Evolutionary conservation across 2,113 vertebrate genomes (phyloP).

Genomic region (Forbesichthys papilliferus): DNA sequence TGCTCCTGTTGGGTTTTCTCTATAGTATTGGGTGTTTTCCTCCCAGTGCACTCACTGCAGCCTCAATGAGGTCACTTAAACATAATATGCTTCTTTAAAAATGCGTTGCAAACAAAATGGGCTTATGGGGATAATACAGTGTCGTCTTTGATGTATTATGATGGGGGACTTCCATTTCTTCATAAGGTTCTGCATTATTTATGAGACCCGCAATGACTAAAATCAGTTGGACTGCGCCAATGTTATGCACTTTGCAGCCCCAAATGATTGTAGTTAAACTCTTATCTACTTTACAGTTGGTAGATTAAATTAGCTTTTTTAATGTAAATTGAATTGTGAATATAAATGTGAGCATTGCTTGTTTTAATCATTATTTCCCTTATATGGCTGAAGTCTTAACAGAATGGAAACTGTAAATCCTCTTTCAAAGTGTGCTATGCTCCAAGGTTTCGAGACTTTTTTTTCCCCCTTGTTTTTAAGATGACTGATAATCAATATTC

Average conservation of each 20-base stretch:
- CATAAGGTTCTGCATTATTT: slow-evolving; percentile 69
- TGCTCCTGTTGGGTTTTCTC: slow-evolving; percentile 32
- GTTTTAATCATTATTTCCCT: slow-evolving; percentile 47
- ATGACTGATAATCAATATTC: slow-evolving; percentile 69
- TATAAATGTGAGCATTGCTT: slow-evolving; percentile 46
- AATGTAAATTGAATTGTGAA: slow-evolving; percentile 56
- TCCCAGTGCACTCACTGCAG: slow-evolving; percentile 73
- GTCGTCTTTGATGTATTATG: slow-evolving; percentile 56
- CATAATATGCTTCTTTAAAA: slow-evolving; percentile 60
- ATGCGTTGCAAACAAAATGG: slow-evolving; percentile 53
- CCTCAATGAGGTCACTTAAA: slow-evolving; percentile 79
- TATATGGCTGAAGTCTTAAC: slow-evolving; percentile 45
- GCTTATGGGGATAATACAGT: slow-evolving; percentile 51
- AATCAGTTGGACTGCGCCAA: slow-evolving; percentile 67
- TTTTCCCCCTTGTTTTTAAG: slow-evolving; percentile 33
- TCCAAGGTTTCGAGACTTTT: slow-evolving; percentile 45
- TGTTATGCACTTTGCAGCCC: slow-evolving; percentile 71
- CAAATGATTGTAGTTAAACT: slow-evolving; percentile 67
- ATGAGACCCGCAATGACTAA: slow-evolving; percentile 66
- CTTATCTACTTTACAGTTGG: slow-evolving; percentile 58
- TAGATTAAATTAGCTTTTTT: slow-evolving; percentile 61
- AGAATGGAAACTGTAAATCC: slow-evolving; percentile 41
- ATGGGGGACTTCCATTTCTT: slow-evolving; percentile 39
- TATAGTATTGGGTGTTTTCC: slow-evolving; percentile 71
- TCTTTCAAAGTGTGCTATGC: slow-evolving; percentile 35